phyloP scores from a whole-genome alignment of 2,888 invertebrate species.

The Pachymerium ferrugineum region DNA sequence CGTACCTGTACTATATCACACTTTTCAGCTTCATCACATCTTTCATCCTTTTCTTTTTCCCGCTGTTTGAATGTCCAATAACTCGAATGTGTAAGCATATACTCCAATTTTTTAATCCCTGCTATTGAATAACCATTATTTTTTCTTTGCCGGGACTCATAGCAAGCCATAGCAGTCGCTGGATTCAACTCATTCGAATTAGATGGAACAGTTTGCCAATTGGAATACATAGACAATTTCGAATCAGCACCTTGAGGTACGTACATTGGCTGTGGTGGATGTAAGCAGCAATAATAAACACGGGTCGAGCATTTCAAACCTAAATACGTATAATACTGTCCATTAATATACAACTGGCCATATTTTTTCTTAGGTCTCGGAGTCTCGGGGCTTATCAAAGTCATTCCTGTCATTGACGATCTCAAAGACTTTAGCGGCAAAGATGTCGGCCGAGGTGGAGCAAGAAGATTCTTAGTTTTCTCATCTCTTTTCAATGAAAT shows the following conservation, averaged over 20 bases:
- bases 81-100: constrained; percentile 47
- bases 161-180: constrained; percentile 59
- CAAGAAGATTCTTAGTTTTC: constrained; percentile 58
- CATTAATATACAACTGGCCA: constrained; percentile 80
- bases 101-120: constrained; percentile 54
- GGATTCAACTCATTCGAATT: constrained; percentile 59
- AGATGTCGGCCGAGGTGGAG: constrained; percentile 62
- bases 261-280: constrained; percentile 90
- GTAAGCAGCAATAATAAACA: constrained; percentile 86
- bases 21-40: neutral
- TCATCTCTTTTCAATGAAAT: constrained; percentile 28
- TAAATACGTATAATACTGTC: constrained; percentile 73
- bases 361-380: constrained; percentile 83
- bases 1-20: neutral
- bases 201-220: constrained; percentile 56
- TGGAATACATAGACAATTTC: constrained; percentile 93
- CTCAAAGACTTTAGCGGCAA: constrained; percentile 74
- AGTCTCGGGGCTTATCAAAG: constrained; percentile 80
- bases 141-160: constrained; percentile 71
- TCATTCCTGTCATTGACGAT: constrained; percentile 36
- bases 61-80: constrained; percentile 44
- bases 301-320: constrained; percentile 85
- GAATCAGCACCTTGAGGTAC: constrained; percentile 67
- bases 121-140: constrained; percentile 58
- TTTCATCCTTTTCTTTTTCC: neutral